Base-by-base conservation (phyloP, 2,113 vertebrate genomes). In the Chionis minor region DNA sequence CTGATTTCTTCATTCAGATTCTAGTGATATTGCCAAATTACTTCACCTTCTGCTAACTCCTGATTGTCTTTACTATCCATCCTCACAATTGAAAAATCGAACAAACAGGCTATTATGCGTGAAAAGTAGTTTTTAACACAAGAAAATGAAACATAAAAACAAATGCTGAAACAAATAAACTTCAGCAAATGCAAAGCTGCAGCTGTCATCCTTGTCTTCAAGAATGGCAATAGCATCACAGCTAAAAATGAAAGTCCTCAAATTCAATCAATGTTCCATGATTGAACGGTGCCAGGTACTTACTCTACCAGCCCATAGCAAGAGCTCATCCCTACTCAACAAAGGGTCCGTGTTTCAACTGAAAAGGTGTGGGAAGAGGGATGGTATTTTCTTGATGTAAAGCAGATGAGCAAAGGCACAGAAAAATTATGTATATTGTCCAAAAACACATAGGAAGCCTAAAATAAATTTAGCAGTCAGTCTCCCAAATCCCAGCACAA, bases 1-100 rank as follows among this genome's bases (percentile, higher is more conserved):
- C 65, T 72, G 58, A 81, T 89, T 90, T 90, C 71, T 95, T 92
- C 66, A 82, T 91, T 94, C 47, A 88, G 58, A 86, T 83, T 96
- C 59, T 44, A 59, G 51, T 54, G 49, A 93, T 63, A 55, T 3
- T 93, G 61, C 90, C 61, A 83, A 92, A 94, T 90, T 67, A 18
- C 56, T 72, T 96, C 90, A 55, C 27, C 62, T 90, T 87, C 75
- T 84, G 52, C 70, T 80, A 78, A 30, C 28, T 89, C 63, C 61
- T 52, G 42, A 61, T 77, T 90, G 24, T 44, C 42, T 94, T 96
- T 71, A 55, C 72, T 79, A 70, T 47, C 78, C 69, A 63, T 73
- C 42, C 58, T 74, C 73, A 49, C 86, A 74, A 86, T 0, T 81
- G 81, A 92, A 90, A 92, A 92, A 75, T 52, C 14, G 3, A 93